Evolutionary conservation across 2,888 invertebrate species (phyloP), one percentile per base, ranked within the genome.

Genomic region (Sarcophaga variegata): DNA sequence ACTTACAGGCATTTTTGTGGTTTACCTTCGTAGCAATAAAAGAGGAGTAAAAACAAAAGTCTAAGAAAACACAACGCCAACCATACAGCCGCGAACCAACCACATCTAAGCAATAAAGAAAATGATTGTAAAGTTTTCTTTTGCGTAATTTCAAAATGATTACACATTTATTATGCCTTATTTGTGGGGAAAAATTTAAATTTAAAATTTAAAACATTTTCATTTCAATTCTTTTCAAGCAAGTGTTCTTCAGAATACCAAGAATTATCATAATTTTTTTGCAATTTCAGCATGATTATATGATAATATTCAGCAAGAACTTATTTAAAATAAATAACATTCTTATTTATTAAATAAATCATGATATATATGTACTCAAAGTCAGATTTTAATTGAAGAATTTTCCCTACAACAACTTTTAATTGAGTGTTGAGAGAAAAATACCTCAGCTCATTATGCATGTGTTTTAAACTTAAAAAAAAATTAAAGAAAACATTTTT

Each of bases 91-190:
- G 67, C 17, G 37, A 75, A 14, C 49, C 22, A 79, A 17, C 54
- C 54, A 17, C 54, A 54, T 54, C 54, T 54, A 14, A 14, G 17
- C 54, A 54, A 20, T 54, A 59, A 64, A 67, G 62, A 49, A 76
- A 62, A 49, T 75, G 37, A 47, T 67, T 37, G 54, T 37, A 37
- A 27, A 80, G 11, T 78, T 83, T 75, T 49, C 76, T 83, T 69
- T 79, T 72, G 82, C 62, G 63, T 59, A 59, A 59, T 70, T 37
- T 49, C 75, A 75, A 83, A 86, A 80, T 80, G 14, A 69, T 83
- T 69, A 82, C 62, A 25, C 27, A 72, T 67, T 69, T 78, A 27
- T 67, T 59, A 45, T 20, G 17, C 54, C 12, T 14, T 54, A 54
- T 54, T 54, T 54, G 54, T 54, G 54, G 54, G 3, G 3, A 17